phyloP scores from a whole-genome alignment of 2,113 vertebrate genomes.

The Danionella cerebrum region DNA sequence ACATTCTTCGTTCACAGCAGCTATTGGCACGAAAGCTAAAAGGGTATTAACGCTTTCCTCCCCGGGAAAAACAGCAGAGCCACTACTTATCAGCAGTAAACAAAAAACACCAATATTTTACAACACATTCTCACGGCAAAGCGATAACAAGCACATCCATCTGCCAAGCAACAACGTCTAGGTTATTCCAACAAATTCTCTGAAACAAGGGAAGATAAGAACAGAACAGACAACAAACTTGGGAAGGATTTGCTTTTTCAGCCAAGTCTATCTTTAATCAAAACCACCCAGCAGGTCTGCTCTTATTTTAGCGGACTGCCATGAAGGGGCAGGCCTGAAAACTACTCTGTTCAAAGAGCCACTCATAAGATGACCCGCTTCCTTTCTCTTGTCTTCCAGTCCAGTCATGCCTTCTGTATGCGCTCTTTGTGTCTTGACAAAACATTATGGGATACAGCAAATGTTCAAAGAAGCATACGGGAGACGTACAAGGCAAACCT shows the following conservation, averaged over 20 bases:
- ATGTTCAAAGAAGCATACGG: background rate
- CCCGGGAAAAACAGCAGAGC: too few relatives aligned
- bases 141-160: background rate
- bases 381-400: background rate
- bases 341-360: background rate
- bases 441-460: background rate
- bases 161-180: background rate
- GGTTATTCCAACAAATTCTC: background rate
- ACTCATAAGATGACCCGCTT: background rate
- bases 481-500: background rate
- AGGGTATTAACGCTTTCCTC: too few relatives aligned
- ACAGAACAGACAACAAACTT: background rate
- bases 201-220: background rate
- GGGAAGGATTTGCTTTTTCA: background rate
- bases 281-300: background rate
- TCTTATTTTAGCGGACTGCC: background rate
- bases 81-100: background rate
- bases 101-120: too few relatives aligned
- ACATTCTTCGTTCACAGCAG: too few relatives aligned
- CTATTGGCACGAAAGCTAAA: too few relatives aligned
- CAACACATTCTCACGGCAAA: too few relatives aligned
- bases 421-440: slow-evolving; percentile 1
- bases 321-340: background rate
- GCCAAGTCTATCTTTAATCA: background rate
- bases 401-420: background rate